A percentile compares a stretch with the other conserved stretches of the same genome.
phyloP scores from a whole-genome alignment of 1,140 invertebrate species.

The Plectrocnemia conspersa region DNA sequence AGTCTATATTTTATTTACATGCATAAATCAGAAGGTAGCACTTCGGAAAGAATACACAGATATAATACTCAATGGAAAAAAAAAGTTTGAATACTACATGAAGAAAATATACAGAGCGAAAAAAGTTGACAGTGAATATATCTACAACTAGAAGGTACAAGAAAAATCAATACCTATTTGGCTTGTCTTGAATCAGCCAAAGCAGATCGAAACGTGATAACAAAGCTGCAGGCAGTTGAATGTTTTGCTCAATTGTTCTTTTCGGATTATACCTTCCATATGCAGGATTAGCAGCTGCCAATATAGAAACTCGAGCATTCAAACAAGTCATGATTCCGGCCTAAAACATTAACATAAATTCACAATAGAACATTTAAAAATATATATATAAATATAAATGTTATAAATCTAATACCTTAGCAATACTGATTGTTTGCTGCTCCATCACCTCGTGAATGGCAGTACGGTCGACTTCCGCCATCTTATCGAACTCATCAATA shows the following conservation, averaged over 20 bases:
- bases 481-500: slow-evolving; percentile 99
- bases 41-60: too few relatives aligned
- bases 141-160: too few relatives aligned
- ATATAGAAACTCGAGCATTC: slow-evolving; percentile 94
- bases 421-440: slow-evolving; percentile 99
- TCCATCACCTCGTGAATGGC: slow-evolving; percentile 99
- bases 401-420: slow-evolving; percentile 64
- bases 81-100: too few relatives aligned
- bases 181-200: slow-evolving; percentile 95
- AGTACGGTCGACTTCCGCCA: slow-evolving; percentile 93
- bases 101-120: too few relatives aligned
- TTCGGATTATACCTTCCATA: slow-evolving; percentile 97
- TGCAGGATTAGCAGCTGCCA: slow-evolving; percentile 98
- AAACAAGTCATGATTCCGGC: slow-evolving; percentile 97
- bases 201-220: slow-evolving; percentile 96
- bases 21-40: too few relatives aligned
- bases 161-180: slow-evolving; percentile 61
- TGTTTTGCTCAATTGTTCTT: slow-evolving; percentile 93
- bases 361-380: slow-evolving; percentile 7
- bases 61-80: too few relatives aligned
- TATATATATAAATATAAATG: slow-evolving; percentile 12
- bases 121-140: too few relatives aligned
- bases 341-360: too few relatives aligned
- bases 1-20: too few relatives aligned
- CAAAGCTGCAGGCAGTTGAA: slow-evolving; percentile 95